Evolutionary conservation across 1,140 invertebrate genomes (phyloP), one percentile per base, ranked within the genome.

Genomic region (Callitettix versicolor): DNA sequence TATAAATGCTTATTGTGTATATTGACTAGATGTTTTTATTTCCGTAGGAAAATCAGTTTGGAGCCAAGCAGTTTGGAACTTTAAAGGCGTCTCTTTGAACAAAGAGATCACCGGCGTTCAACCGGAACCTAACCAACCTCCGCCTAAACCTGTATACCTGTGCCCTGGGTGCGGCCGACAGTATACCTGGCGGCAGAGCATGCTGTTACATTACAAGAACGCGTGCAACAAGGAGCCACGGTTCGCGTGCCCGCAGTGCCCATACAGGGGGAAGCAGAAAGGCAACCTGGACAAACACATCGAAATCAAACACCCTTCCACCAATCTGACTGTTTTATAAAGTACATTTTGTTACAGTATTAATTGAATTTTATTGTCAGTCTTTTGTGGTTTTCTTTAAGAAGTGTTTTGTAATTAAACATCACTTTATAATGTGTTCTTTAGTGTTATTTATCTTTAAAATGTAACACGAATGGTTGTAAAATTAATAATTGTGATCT

Each of bases 161-260:
- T 73, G 72, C 52, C 58, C 51, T 12, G 64, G 67, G 42, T 73
- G 71, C 17, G 67, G 67, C 20, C 67, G 68, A 53, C 64, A 61
- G 30, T 79, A 78, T 58, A 66, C 68, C 1, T 68, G 71, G 56
- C 71, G 70, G 30, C 69, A 69, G 42, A 73, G 74, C 17, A 38
- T 64, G 18, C 34, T 55, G 38, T 53, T 53, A 6, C 48, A 51
- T 26, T 51, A 36, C 33, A 51, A 51, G 48, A 51, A 51, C 17
- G 48, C 48, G 17, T 78, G 76, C 54, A 72, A 72, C 41, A 71
- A 72, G 46, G 67, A 68, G 60, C 76, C 77, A 0, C 69, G 72
- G 6, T 75, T 76, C 50, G 55, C 56, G 6, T 71, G 70, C 56
- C 63, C 60, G 1, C 58, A 64, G 33, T 71, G 70, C 55, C 42